Evolutionary conservation across 2,797 vertebrate species (phyloP).

Genomic region (Enteromius trimaculatus): DNA sequence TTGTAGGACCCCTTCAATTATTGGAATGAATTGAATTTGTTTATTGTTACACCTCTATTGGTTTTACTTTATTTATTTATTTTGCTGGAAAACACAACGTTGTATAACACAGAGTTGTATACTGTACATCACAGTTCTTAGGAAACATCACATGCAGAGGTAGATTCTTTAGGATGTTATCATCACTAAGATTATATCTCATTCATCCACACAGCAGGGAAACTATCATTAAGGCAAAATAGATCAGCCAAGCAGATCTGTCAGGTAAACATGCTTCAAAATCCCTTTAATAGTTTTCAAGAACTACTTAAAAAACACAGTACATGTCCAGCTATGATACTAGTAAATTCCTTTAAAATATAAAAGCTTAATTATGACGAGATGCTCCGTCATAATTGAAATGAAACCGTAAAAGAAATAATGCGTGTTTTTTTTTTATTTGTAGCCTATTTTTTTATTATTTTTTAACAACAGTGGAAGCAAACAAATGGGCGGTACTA

Average conservation of each 20-base stretch:
- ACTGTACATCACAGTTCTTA: background rate
- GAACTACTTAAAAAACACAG: background rate
- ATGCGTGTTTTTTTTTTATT: background rate
- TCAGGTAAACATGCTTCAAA: background rate
- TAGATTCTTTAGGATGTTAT: background rate
- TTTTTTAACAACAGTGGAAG: background rate
- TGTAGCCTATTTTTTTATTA: too few relatives aligned
- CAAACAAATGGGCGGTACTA: constrained; percentile 25
- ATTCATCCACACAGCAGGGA: background rate
- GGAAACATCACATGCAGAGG: background rate
- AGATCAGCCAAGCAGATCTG: background rate
- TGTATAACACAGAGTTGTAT: too few relatives aligned
- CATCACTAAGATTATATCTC: background rate
- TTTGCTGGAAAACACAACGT: background rate
- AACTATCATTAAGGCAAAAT: background rate
- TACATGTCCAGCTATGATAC: too few relatives aligned
- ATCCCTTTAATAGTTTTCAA: background rate
- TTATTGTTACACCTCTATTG: background rate
- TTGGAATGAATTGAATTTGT: background rate
- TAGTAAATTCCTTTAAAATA: background rate
- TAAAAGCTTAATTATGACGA: background rate
- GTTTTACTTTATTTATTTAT: background rate
- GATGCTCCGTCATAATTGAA: background rate
- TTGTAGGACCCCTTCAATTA: background rate
- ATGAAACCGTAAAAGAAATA: background rate